These are phyloP conservation scores for Idaea aversata DNA, from an alignment of 2,888 invertebrate species.

Conservation along the genomic window DNA sequence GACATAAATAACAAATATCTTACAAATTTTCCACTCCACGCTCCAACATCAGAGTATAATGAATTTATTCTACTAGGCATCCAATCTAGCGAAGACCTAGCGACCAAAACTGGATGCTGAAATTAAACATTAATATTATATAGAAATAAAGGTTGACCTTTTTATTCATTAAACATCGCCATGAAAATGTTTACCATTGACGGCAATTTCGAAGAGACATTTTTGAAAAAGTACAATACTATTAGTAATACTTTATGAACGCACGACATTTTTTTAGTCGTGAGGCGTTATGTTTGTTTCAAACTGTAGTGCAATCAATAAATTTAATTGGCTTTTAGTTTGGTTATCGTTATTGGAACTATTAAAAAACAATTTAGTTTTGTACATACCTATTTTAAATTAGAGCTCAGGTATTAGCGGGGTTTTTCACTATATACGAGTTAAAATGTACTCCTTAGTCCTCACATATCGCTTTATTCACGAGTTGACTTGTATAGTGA, in stretches of 20 bases:
- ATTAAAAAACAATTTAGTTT: background rate
- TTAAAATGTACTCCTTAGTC: no score
- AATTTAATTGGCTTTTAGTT: background rate
- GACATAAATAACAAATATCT: constrained; percentile 24
- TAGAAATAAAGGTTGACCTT: no score
- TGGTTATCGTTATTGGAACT: background rate
- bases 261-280: background rate
- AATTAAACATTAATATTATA: constrained; percentile 19
- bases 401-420: no score
- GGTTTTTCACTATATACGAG: no score
- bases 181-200: background rate
- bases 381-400: background rate
- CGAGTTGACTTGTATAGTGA: no score
- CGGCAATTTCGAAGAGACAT: background rate
- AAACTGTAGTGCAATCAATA: background rate
- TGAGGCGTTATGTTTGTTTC: background rate
- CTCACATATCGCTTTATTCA: no score
- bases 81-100: constrained; percentile 71
- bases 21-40: constrained; percentile 77
- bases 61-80: constrained; percentile 75
- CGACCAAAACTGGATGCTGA: constrained; percentile 69
- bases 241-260: background rate
- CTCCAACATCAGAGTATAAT: constrained; percentile 72
- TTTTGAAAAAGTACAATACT: background rate
- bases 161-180: background rate